A percentile compares a stretch with the other conserved stretches of the same genome.
Evolutionary conservation across 2,888 invertebrate species (phyloP).

Genomic region (Laspeyria flexula): DNA sequence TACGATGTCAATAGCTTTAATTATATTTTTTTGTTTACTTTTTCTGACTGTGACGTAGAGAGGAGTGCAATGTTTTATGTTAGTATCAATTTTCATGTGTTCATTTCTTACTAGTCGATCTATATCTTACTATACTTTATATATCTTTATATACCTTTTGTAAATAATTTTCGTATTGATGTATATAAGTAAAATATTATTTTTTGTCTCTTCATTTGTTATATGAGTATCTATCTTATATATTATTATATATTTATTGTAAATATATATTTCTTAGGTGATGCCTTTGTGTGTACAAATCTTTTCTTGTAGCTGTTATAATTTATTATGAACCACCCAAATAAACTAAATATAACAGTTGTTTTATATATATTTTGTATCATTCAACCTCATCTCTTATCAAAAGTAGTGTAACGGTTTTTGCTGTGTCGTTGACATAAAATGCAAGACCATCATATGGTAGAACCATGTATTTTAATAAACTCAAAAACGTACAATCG

Average conservation of each 20-base stretch:
- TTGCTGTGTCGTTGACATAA: too few species aligned
- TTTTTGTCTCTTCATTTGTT: constrained; percentile 69
- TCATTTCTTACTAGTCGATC: constrained; percentile 61
- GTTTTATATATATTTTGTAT: constrained; percentile 31
- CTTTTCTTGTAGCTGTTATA: constrained; percentile 47
- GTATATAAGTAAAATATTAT: constrained; percentile 76
- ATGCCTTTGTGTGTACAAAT: constrained; percentile 56
- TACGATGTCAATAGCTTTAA: constrained; percentile 69
- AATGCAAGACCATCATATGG: too few species aligned
- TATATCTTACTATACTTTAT: constrained; percentile 26
- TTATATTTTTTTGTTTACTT: constrained; percentile 38
- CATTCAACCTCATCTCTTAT: constrained; percentile 13
- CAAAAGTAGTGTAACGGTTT: background rate
- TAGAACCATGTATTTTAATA: background rate
- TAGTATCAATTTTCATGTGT: constrained; percentile 55
- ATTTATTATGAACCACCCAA: constrained; percentile 68
- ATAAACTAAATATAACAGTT: constrained; percentile 52
- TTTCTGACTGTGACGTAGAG: constrained; percentile 28
- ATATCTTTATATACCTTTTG: constrained; percentile 64
- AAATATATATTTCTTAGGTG: constrained; percentile 48
- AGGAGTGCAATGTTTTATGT: constrained; percentile 39
- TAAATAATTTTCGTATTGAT: constrained; percentile 77
- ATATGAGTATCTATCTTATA: constrained; percentile 34
- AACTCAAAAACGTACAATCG: background rate
- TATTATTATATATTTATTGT: constrained; percentile 31